A percentile compares a stretch with the other conserved stretches of the same genome.
Conservation (phyloP, 2,797 vertebrate genomes). For the Tadarida brasiliensis region DNA sequence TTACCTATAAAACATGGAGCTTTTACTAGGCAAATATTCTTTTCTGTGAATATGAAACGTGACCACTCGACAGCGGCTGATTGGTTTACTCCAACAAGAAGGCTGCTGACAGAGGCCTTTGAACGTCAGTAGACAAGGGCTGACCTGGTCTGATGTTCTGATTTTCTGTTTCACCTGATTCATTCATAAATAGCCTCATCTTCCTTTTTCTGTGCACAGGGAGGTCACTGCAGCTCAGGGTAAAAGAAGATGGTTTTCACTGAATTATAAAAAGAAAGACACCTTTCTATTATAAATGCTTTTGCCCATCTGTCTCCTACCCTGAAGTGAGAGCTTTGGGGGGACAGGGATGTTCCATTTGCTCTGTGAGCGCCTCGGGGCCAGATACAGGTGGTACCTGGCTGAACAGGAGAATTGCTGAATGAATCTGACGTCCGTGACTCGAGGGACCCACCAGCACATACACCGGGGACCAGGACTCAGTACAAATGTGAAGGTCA, state of each 20-base stretch:
- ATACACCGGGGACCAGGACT: not conserved
- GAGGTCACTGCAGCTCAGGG: not conserved
- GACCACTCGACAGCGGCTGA: too few species aligned
- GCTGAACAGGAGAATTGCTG: not conserved
- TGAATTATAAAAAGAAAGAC: not conserved
- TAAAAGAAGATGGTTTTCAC: not conserved
- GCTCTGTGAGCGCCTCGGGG: not conserved
- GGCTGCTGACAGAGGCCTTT: too few species aligned
- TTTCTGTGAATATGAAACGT: too few species aligned
- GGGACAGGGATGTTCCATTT: too few species aligned
- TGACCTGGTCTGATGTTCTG: too few species aligned
- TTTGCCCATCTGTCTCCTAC: not conserved
- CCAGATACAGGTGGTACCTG: not conserved
- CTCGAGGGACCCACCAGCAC: too few species aligned
- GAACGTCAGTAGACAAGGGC: too few species aligned
- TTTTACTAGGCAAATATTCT: too few species aligned
- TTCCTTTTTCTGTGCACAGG: not conserved
- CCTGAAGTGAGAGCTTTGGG: too few species aligned
- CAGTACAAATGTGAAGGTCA: not conserved
- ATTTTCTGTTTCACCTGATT: accelerated
- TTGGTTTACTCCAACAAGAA: too few species aligned
- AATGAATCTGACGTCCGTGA: not conserved
- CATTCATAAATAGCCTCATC: not conserved
- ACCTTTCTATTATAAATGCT: accelerated
- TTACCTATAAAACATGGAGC: too few species aligned